Base-by-base conservation (phyloP, 2,888 invertebrate species). In the Temnothorax ravouxi region DNA sequence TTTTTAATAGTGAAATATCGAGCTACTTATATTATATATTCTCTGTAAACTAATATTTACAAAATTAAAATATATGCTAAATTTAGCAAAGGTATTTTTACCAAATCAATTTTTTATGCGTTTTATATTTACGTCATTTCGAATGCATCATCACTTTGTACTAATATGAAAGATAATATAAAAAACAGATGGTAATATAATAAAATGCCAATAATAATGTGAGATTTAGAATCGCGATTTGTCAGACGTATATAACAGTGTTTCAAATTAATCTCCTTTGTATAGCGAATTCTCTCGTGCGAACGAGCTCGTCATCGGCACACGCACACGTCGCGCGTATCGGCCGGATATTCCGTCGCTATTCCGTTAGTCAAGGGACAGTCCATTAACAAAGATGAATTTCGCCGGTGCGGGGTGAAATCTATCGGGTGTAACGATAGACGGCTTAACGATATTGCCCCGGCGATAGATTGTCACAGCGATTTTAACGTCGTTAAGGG, bases 401-500 rank as follows among this genome's bases (percentile, higher is more conserved):
- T 84, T 83, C 69, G 44, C 41, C 56, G 74, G 38, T 71, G 41
- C 41, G 59, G n/a, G 38, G 38, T 54, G 79, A 64, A 66, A 76
- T 50, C 83, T 76, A 76, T 81, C 85, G 83, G 66, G 77, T 88
- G 66, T 86, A 90, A 88, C 83, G 75, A 76, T 76, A 76, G 69
- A 72, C 44, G 71, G 74, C 71, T 83, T 86, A 89, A 89, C 86
- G 84, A 84, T 79, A 87, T 88, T 90, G 85, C 61, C 75, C 56
- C 87, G 76, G 85, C 87, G 86, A 91, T 91, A 87, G 91, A 69
- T 85, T 88, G 87, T 89, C 88, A 86, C 79, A 80, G 86, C 67
- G 84, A 90, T 84, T 88, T 88, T 92, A 91, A 91, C 87, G 76
- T 88, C 81, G 84, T 91, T 89, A 92, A 86, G 66, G 88, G 88